phyloP scores from a whole-genome alignment of 1,140 invertebrate genomes.

The Archegozetes longisetosus region DNA sequence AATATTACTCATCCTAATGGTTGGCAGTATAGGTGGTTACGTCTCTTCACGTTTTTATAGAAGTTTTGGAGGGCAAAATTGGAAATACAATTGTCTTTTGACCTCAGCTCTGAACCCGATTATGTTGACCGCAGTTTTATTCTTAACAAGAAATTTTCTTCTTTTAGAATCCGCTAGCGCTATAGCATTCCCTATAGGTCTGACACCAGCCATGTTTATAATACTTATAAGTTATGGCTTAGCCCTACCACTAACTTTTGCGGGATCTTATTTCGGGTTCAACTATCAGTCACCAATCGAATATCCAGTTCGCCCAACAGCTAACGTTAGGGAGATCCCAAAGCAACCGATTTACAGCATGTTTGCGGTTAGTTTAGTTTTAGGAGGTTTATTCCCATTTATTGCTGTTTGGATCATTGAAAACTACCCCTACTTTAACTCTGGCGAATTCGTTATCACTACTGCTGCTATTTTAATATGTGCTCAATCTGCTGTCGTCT shows the following conservation, averaged over 20 bases:
- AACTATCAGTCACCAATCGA: slow-evolving; percentile 30
- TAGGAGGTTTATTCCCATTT: background rate
- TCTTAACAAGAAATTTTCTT: slow-evolving; percentile 1
- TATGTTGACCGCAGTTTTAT: slow-evolving; percentile 21
- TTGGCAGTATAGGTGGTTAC: slow-evolving; percentile 38
- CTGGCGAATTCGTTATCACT: slow-evolving; percentile 41
- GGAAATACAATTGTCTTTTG: slow-evolving; percentile 38
- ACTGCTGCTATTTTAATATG: slow-evolving; percentile 39
- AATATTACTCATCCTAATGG: slow-evolving; percentile 35
- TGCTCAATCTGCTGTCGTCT: slow-evolving; percentile 37
- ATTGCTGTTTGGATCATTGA: background rate
- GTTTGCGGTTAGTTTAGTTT: background rate
- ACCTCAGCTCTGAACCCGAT: slow-evolving; percentile 37
- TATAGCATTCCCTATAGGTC: background rate
- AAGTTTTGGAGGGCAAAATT: slow-evolving; percentile 37
- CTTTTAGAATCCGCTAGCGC: background rate
- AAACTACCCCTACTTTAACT: slow-evolving; percentile 31
- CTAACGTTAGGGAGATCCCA: background rate
- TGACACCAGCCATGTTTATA: slow-evolving; percentile 30
- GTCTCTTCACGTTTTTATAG: slow-evolving; percentile 38
- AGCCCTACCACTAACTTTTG: slow-evolving; percentile 38
- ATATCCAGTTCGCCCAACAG: slow-evolving; percentile 12
- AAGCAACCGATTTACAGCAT: background rate
- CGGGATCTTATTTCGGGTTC: slow-evolving; percentile 40
- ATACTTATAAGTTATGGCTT: slow-evolving; percentile 38